A percentile compares a stretch with the other conserved stretches of the same genome.
These are phyloP conservation scores for Cherax destructor DNA, from an alignment of 1,140 invertebrate species.

Conservation along the genomic window DNA sequence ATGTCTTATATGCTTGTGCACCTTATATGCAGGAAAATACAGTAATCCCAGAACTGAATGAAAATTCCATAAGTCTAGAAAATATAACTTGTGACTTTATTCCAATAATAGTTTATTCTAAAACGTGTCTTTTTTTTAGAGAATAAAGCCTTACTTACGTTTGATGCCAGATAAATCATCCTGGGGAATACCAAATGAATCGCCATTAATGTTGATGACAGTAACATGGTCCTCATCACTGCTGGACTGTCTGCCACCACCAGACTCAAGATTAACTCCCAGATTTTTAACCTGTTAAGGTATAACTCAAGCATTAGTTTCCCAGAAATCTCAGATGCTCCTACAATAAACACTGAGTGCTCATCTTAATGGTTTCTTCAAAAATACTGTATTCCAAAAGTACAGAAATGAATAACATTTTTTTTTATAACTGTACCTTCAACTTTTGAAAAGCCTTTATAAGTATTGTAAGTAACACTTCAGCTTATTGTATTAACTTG, in stretches of 20 bases:
- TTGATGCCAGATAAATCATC: conserved; percentile 77
- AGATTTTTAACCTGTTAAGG: background rate
- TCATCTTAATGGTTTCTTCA: too few species aligned
- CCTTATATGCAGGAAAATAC: background rate
- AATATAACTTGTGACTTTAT: background rate
- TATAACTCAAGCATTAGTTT: too few species aligned
- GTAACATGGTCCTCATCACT: conserved; percentile 62
- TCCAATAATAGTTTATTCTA: background rate
- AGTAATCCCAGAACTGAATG: background rate
- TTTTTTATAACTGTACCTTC: too few species aligned
- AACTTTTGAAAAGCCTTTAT: too few species aligned
- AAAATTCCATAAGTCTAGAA: background rate
- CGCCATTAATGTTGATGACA: conserved; percentile 78
- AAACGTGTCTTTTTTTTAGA: too few species aligned
- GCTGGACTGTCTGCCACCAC: conserved; percentile 48
- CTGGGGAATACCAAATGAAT: conserved; percentile 76
- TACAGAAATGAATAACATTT: too few species aligned
- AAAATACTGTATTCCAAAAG: too few species aligned
- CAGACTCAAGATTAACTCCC: conserved; percentile 35
- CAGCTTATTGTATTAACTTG: too few species aligned
- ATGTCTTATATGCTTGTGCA: background rate
- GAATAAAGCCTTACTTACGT: conserved; percentile 75
- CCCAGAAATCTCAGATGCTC: too few species aligned
- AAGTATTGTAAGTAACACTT: too few species aligned
- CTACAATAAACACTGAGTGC: too few species aligned